Evolutionary conservation across 2,888 invertebrate species (phyloP).

Genomic region (Philonicus albiceps): DNA sequence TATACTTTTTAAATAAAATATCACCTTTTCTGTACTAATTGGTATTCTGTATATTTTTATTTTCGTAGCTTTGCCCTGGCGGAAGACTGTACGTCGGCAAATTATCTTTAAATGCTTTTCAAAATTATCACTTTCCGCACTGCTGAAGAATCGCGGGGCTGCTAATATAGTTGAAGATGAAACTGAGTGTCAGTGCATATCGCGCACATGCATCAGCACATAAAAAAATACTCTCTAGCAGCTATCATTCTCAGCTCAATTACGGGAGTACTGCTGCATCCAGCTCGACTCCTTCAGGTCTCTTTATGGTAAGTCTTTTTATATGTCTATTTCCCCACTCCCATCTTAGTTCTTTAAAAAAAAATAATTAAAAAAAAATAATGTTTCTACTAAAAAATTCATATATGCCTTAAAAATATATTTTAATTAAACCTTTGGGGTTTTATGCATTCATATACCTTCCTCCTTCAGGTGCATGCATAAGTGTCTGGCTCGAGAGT

Average conservation of each 20-base stretch:
- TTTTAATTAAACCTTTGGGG: not conserved
- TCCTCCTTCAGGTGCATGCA: not conserved
- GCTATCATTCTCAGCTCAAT: slow-evolving; percentile 76
- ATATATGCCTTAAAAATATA: not conserved
- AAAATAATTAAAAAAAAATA: not conserved
- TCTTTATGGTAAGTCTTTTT: slow-evolving; percentile 67
- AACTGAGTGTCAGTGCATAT: slow-evolving; percentile 87
- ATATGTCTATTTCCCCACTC: not conserved
- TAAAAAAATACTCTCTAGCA: slow-evolving; percentile 83
- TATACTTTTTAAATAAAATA: not conserved
- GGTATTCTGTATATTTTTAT: not conserved
- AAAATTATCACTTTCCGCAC: not conserved
- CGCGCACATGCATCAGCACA: slow-evolving; percentile 89
- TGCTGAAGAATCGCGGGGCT: slow-evolving; percentile 10
- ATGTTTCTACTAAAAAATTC: not conserved
- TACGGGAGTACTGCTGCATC: slow-evolving; percentile 78
- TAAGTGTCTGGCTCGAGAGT: not conserved
- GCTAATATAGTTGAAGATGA: slow-evolving; percentile 66
- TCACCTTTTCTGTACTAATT: not conserved
- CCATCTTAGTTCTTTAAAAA: not conserved
- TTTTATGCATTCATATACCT: not conserved
- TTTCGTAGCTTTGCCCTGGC: not conserved
- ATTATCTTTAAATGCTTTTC: not conserved
- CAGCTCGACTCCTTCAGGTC: slow-evolving; percentile 65
- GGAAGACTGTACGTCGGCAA: slow-evolving; percentile 10